Evolutionary conservation across 2,113 vertebrate species (phyloP).

Genomic region (Barnardius zonarius): DNA sequence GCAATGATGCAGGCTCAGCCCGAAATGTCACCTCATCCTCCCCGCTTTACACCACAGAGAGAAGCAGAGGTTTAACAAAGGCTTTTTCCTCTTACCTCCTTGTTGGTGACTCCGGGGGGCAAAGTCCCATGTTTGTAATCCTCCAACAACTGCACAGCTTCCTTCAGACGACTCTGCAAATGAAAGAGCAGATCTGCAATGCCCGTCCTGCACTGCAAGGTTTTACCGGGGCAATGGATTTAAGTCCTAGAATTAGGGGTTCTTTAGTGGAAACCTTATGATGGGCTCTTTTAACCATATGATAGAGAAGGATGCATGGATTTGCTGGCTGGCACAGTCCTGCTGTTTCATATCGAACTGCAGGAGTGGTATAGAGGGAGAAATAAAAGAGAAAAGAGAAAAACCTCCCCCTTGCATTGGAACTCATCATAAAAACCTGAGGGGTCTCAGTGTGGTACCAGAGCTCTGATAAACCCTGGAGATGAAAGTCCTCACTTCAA

Average conservation of each 20-base stretch:
- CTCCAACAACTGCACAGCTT: conserved; percentile 83
- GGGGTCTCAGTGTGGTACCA: not conserved
- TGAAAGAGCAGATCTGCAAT: not conserved
- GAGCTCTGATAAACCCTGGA: not conserved
- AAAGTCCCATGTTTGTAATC: conserved; percentile 82
- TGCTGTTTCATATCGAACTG: not conserved
- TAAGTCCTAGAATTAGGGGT: rapidly evolving
- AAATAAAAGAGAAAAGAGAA: not conserved
- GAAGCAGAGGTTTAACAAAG: rapidly evolving
- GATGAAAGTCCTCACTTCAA: not conserved
- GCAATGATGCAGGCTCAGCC: too few species aligned
- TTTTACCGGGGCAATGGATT: not conserved
- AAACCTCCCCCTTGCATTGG: not conserved
- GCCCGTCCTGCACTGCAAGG: too few species aligned
- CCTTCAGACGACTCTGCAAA: conserved; percentile 83
- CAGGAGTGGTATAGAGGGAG: not conserved
- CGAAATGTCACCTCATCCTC: not conserved
- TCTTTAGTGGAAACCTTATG: rapidly evolving
- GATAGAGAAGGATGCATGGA: not conserved
- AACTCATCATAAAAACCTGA: not conserved
- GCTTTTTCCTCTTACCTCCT: conserved; percentile 74
- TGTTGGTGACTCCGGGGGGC: conserved; percentile 81
- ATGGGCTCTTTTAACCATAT: not conserved
- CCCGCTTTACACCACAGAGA: rapidly evolving
- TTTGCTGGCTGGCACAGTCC: not conserved